These are phyloP conservation scores for Nannoperca australis DNA, from an alignment of 2,797 vertebrate genomes.

Conservation along the genomic window DNA sequence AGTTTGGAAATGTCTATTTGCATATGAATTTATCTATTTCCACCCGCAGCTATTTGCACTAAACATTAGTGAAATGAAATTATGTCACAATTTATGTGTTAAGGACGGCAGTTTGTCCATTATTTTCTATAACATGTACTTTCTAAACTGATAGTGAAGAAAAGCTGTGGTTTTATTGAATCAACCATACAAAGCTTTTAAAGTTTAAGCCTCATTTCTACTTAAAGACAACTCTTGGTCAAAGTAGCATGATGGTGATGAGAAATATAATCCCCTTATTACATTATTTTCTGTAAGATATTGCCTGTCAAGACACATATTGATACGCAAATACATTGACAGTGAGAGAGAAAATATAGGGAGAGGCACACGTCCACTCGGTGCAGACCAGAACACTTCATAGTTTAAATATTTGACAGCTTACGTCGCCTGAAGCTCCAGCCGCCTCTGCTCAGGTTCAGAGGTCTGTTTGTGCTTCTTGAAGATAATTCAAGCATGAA, in stretches of 20 bases:
- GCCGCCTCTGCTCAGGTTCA: slow-evolving; percentile 18
- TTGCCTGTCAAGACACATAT: neutral
- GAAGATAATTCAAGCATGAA: slow-evolving; percentile 37
- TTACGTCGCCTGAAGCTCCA: neutral
- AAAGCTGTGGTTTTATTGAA: neutral
- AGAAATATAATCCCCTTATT: neutral
- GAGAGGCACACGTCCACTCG: neutral
- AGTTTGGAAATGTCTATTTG: neutral
- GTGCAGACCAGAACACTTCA: neutral
- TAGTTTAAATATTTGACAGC: slow-evolving; percentile 23
- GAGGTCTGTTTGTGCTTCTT: slow-evolving; percentile 21
- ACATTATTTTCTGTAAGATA: neutral
- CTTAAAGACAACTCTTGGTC: neutral
- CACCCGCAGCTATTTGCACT: neutral
- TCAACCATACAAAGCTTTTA: neutral
- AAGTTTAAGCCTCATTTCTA: neutral
- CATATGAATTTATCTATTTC: neutral
- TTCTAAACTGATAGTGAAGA: neutral
- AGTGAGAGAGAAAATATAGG: slow-evolving; percentile 19
- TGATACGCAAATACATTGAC: neutral
- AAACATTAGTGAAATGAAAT: neutral
- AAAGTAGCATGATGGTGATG: neutral
- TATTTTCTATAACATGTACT: neutral
- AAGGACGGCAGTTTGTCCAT: neutral
- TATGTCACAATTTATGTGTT: neutral